Evolutionary conservation across 2,888 invertebrate species (phyloP).

Genomic region (Tipula unca): DNA sequence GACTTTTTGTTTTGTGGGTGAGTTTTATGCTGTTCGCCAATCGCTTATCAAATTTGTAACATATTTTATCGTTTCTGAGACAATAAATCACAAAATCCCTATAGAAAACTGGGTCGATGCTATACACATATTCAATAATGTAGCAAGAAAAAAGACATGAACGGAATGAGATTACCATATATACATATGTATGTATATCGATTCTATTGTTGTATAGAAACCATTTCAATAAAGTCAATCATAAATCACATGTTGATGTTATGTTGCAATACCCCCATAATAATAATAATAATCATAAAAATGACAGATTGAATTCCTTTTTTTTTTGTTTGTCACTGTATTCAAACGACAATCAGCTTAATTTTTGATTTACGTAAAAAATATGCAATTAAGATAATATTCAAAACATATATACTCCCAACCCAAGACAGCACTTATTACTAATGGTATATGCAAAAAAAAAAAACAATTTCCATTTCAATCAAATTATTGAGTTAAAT

Average conservation of each 20-base stretch:
- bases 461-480: not conserved
- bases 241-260: not conserved
- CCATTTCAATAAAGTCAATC: not conserved
- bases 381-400: not conserved
- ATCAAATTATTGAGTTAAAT: not conserved
- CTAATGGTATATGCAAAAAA: not conserved
- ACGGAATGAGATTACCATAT: not conserved
- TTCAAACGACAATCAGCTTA: not conserved
- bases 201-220: not conserved
- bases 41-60: not conserved
- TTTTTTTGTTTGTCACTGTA: not conserved
- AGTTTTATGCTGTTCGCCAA: not conserved
- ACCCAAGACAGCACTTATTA: not conserved
- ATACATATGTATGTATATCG: not conserved
- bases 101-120: not conserved
- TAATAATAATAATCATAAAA: not conserved
- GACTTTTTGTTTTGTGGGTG: not conserved
- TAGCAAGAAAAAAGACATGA: not conserved
- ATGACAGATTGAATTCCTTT: not conserved
- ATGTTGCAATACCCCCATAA: not conserved
- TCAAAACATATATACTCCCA: not conserved
- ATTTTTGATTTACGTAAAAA: not conserved
- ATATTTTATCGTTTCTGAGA: conserved; percentile 8
- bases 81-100: not conserved
- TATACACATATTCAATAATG: not conserved